Conservation (phyloP, 2,797 vertebrate species). For the Kryptopterus vitreolus region DNA sequence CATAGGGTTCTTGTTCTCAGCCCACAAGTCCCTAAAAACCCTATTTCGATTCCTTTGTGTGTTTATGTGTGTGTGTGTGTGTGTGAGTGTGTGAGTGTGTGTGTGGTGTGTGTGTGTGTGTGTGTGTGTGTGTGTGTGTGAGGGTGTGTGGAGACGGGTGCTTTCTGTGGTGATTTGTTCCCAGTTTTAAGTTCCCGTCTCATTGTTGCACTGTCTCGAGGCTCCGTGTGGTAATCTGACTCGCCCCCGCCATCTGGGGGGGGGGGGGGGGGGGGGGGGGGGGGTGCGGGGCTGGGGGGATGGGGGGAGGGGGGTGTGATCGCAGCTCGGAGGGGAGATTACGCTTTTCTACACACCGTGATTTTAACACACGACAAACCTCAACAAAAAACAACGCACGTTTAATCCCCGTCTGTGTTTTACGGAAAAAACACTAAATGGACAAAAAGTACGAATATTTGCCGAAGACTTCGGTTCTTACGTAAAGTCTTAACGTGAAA, state of each 20-base stretch:
- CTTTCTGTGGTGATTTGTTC: constrained; percentile 69
- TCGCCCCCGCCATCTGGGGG: constrained; percentile 68
- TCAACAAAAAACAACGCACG: constrained; percentile 33
- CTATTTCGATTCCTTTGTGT: constrained; percentile 34
- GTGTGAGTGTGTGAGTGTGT: constrained; percentile 36
- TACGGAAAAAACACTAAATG: constrained; percentile 1
- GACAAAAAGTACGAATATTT: no score
- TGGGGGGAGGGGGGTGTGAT: constrained; percentile 73
- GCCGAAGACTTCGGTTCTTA: no score
- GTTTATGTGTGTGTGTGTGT: constrained; percentile 8
- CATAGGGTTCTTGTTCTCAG: constrained; percentile 39
- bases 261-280: no score
- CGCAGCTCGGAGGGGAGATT: constrained; percentile 58
- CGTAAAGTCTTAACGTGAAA: no score
- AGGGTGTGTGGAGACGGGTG: constrained; percentile 19
- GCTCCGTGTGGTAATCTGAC: constrained; percentile 67
- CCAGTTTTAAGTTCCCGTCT: constrained; percentile 70
- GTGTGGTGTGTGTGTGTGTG: constrained; percentile 34
- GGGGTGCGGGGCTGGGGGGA: no score
- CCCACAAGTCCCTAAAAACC: constrained; percentile 33
- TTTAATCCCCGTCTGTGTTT: no score
- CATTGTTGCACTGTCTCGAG: constrained; percentile 62
- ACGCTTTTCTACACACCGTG: constrained; percentile 60
- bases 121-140: background rate
- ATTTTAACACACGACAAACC: constrained; percentile 47